Base-by-base conservation (phyloP, 1,140 invertebrate genomes). In the Hyles euphorbiae region DNA sequence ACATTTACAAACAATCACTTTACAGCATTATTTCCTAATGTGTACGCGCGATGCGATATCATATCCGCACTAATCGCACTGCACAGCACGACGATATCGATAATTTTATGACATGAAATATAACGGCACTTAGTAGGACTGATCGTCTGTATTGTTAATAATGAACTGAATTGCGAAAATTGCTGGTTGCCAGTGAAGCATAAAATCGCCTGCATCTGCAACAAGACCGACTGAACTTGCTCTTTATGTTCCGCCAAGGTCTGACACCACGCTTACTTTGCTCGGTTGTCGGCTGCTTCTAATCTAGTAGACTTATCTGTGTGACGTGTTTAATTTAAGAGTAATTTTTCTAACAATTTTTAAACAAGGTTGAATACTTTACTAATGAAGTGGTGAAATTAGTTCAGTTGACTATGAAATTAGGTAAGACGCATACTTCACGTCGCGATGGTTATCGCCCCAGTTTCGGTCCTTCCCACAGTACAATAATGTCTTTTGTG, bases 111-210 rank as follows among this genome's bases (percentile, higher is more conserved):
- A 61, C 51, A 61, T 61, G 48, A 48, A 48, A 34, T 58, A 52
- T 47, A 48, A 5, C 10, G 44, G 4, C 48, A 32, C 36, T 60
- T 48, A 60, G 61, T 65, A 56, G 44, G 51, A 58, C 55, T 53
- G 63, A 53, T 57, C 57, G 60, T 53, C 50, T 50, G 55, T 51
- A 63, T 59, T 53, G 65, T 61, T 56, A 56, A 12, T 51, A 43
- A 53, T 56, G 49, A 52, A 72, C 70, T 72, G 67, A 62, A 49
- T 48, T 50, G 60, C 53, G 65, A 66, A 67, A 64, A 73, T 61
- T 52, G 47, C 10, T 56, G 36, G 48, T 47, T 60, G 58, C 61
- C 71, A 67, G 34, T 68, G 63, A 60, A 70, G 68, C 71, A 61
- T 74, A 54, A 63, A 51, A 48, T 34, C 12, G 47, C 46, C 54